Conservation (phyloP, 2,888 invertebrate species). For the Meandrusa payeni region DNA sequence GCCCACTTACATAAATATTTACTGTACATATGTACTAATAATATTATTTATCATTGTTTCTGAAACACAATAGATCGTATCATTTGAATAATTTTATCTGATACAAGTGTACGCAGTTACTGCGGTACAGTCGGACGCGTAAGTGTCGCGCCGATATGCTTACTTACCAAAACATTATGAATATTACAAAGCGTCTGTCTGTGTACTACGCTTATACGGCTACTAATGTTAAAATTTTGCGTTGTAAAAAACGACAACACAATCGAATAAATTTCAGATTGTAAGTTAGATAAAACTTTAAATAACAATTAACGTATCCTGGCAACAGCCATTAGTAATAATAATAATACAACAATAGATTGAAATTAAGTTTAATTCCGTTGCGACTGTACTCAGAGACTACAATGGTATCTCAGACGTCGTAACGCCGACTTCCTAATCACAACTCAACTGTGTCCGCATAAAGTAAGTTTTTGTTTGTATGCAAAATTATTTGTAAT, state of each 20-base stretch:
- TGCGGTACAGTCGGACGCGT: constrained; percentile 31
- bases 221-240: too few species aligned
- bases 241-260: too few species aligned
- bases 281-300: too few species aligned
- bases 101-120: constrained; percentile 61
- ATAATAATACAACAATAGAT: too few species aligned
- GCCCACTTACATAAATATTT: constrained; percentile 69
- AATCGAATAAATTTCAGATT: too few species aligned
- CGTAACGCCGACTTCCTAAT: not conserved
- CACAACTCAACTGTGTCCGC: not conserved
- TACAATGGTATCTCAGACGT: constrained; percentile 32
- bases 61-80: constrained; percentile 76
- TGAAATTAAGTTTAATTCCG: too few species aligned
- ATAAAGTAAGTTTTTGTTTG: constrained; percentile 12
- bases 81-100: constrained; percentile 78
- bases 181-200: too few species aligned
- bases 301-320: too few species aligned
- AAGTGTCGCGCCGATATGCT: too few species aligned
- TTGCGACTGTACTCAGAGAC: constrained; percentile 34
- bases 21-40: constrained; percentile 68
- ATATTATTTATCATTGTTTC: constrained; percentile 75
- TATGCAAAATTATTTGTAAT: not conserved
- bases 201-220: too few species aligned
- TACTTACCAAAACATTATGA: too few species aligned
- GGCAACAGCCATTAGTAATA: too few species aligned